phyloP scores from a whole-genome alignment of 2,888 invertebrate species.

The Nasonia oneida region DNA sequence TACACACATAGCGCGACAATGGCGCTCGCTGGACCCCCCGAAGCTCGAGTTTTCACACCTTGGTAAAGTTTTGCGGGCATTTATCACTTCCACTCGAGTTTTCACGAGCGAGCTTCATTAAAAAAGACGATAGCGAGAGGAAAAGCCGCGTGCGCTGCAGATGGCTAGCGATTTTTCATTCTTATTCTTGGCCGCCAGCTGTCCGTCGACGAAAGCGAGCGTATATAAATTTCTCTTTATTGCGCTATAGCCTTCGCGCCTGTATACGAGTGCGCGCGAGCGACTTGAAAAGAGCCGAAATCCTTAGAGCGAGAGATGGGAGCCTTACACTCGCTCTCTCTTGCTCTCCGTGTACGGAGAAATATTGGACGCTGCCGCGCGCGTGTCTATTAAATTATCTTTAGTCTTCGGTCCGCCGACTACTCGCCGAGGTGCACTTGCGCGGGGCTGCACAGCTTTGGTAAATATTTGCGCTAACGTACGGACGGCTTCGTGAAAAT shows the following conservation, averaged over 20 bases:
- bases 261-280: conserved; percentile 45
- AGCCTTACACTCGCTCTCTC: conserved; percentile 18
- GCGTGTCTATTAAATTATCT: conserved; percentile 52
- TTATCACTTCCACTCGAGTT: conserved; percentile 64
- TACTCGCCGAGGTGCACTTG: conserved; percentile 4
- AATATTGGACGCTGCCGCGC: conserved; percentile 36
- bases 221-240: conserved; percentile 67
- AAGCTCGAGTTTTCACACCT: conserved; percentile 28
- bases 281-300: conserved; percentile 51
- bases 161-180: conserved; percentile 67
- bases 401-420: background rate
- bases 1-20: background rate
- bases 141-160: conserved; percentile 64
- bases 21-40: background rate
- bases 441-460: background rate
- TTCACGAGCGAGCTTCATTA: conserved; percentile 64
- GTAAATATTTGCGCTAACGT: conserved; percentile 48
- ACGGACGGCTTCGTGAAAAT: conserved; percentile 36
- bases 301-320: conserved; percentile 4
- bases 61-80: conserved; percentile 49
- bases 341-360: background rate
- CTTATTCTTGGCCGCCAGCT: conserved; percentile 67
- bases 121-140: conserved; percentile 60
- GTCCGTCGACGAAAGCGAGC: conserved; percentile 55
- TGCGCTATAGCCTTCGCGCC: conserved; percentile 62